Evolutionary conservation across 2,888 invertebrate species (phyloP), one percentile per base, ranked within the genome.

Genomic region (Pantelozetes paolii): DNA sequence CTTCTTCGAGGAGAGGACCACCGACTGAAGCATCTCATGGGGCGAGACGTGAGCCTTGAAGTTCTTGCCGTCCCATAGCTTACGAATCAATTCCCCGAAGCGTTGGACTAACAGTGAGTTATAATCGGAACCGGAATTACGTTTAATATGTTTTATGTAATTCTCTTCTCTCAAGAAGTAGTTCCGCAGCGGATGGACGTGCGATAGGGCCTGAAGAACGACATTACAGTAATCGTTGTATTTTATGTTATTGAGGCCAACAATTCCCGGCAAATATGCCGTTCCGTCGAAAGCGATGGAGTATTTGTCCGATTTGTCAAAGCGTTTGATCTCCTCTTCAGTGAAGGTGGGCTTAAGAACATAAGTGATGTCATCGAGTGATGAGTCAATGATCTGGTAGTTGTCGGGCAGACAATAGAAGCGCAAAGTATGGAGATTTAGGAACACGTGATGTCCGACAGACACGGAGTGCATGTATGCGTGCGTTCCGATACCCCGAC

Each of bases 211-310:
- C 90, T 98, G 80, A 8, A 99, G 85, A 74, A 99, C 92, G 69
- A 98, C 99, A 85, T 99, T 99, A 82, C 98, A 98, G 82, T 99
- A 99, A 83, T 99, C 99, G 84, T 99, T 99, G 3, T 96, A 97
- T 84, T 99, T 99, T 79, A 99, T 99, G 82, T 99, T 99, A 82
- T 99, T 99, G 70, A 99, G 86, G 0, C 96, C 96, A 26, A 99
- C 96, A 80, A 99, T 95, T 71, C 96, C 99, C 2, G 98, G 98
- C 81, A 93, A 88, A 83, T 99, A 99, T 82, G 95, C 88, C 0
- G 94, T 92, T 13, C 96, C 96, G 83, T 99, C 97, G 77, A 94
- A 95, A 0, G 99, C 97, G 80, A 98, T 86, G 0, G 92, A 94
- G 83, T 92, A 86, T 82, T 94, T 96, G 9, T 89, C 88, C 80